Conservation (phyloP, 2,888 invertebrate species). For the Oeneis ivallda region DNA sequence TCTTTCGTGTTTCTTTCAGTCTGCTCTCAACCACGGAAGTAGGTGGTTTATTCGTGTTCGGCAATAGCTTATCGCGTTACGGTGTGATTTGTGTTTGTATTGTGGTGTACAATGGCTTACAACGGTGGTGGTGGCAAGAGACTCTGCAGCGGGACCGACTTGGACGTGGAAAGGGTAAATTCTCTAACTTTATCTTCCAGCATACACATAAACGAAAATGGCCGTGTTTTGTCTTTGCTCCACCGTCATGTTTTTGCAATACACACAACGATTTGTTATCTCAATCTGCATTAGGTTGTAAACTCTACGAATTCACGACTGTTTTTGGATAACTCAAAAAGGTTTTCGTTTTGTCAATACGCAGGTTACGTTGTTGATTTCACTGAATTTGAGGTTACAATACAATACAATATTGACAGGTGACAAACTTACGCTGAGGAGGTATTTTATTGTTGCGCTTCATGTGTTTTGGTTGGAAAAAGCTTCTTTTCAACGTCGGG, state of each 20-base stretch:
- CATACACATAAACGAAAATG: slow-evolving; percentile 69
- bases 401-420: slow-evolving; percentile 74
- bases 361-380: slow-evolving; percentile 75
- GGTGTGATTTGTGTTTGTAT: slow-evolving; percentile 81
- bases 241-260: slow-evolving; percentile 59
- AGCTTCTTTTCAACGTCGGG: slow-evolving; percentile 39
- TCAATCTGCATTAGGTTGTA: slow-evolving; percentile 19
- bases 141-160: slow-evolving; percentile 77
- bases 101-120: slow-evolving; percentile 87
- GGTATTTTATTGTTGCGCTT: slow-evolving; percentile 41
- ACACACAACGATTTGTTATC: slow-evolving; percentile 24
- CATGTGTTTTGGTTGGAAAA: slow-evolving; percentile 32
- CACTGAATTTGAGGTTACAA: slow-evolving; percentile 73
- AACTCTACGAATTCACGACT: slow-evolving; percentile 12
- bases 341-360: slow-evolving; percentile 54
- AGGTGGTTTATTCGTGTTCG: slow-evolving; percentile 57
- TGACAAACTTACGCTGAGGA: slow-evolving; percentile 46
- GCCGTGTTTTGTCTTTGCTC: slow-evolving; percentile 71
- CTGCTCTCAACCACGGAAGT: slow-evolving; percentile 60
- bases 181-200: slow-evolving; percentile 50
- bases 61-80: slow-evolving; percentile 64
- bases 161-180: slow-evolving; percentile 79
- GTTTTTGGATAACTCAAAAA: slow-evolving; percentile 36
- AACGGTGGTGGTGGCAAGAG: slow-evolving; percentile 85
- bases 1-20: no score